Conservation (phyloP, 1,140 invertebrate genomes). For the Conus ventricosus region DNA sequence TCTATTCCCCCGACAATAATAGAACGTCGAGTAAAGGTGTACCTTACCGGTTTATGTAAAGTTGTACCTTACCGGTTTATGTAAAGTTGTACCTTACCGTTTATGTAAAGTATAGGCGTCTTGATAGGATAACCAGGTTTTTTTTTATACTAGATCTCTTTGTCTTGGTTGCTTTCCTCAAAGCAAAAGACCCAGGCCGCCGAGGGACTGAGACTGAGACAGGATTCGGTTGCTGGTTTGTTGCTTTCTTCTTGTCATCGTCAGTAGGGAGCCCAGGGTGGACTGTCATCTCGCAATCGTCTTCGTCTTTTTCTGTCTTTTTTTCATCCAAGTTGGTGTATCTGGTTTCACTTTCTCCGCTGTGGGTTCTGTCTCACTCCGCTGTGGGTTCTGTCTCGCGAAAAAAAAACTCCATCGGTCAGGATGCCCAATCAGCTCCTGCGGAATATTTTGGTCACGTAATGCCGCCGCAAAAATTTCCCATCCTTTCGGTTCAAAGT, state of each 20-base stretch:
- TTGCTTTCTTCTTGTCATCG: no score
- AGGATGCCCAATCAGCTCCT: not conserved
- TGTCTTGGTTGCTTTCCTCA: not conserved
- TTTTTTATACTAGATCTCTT: not conserved
- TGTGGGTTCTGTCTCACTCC: no score
- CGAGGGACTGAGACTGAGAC: not conserved
- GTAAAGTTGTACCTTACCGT: not conserved
- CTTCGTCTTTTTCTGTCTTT: not conserved
- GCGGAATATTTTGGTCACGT: not conserved
- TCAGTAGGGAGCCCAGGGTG: not conserved
- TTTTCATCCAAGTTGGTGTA: no score
- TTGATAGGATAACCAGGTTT: constrained; percentile 40
- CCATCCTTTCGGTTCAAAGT: not conserved
- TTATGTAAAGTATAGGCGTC: constrained; percentile 35
- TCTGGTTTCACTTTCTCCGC: no score
- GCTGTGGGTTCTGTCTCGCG: no score
- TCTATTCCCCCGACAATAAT: constrained; percentile 55
- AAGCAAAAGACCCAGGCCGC: not conserved
- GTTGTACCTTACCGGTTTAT: not conserved
- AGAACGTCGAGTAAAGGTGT: constrained; percentile 22
- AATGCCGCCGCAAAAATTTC: not conserved
- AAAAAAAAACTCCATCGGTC: not conserved
- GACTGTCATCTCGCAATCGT: not conserved
- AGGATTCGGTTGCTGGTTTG: not conserved
- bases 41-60: not conserved